Percentiles rank a stretch among this genome's conserved stretches.
Evolutionary conservation across 1,140 invertebrate genomes (phyloP).

Genomic region (Physella acuta): DNA sequence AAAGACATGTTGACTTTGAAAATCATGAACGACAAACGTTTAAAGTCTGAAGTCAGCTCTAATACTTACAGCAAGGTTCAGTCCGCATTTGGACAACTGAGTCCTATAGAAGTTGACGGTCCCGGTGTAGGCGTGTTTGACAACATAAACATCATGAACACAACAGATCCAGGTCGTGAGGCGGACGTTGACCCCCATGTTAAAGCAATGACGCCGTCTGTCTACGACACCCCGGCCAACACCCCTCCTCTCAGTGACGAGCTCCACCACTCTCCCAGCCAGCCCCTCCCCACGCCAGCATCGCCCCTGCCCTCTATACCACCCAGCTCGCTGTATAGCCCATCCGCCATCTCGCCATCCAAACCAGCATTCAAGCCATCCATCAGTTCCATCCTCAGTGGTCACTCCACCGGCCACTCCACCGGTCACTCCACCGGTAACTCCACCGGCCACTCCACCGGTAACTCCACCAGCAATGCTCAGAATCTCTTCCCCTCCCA

Average conservation of each 20-base stretch:
- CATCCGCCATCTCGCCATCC: too few relatives aligned
- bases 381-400: too few relatives aligned
- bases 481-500: too few relatives aligned
- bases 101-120: constrained; percentile 7
- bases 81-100: constrained; percentile 10
- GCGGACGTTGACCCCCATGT: neutral
- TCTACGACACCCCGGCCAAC: constrained; percentile 20
- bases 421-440: too few relatives aligned
- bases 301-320: too few relatives aligned
- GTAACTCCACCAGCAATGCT: too few relatives aligned
- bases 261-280: neutral
- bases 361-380: too few relatives aligned
- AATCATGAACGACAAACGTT: constrained; percentile 17
- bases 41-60: neutral
- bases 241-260: constrained; percentile 4
- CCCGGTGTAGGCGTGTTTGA: neutral
- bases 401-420: too few relatives aligned
- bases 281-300: too few relatives aligned
- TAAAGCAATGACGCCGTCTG: constrained; percentile 3
- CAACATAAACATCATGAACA: neutral
- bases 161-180: neutral
- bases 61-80: neutral
- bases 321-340: too few relatives aligned
- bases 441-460: too few relatives aligned
- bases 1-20: constrained; percentile 23